phyloP scores from a whole-genome alignment of 2,888 invertebrate genomes.

The Syritta pipiens region DNA sequence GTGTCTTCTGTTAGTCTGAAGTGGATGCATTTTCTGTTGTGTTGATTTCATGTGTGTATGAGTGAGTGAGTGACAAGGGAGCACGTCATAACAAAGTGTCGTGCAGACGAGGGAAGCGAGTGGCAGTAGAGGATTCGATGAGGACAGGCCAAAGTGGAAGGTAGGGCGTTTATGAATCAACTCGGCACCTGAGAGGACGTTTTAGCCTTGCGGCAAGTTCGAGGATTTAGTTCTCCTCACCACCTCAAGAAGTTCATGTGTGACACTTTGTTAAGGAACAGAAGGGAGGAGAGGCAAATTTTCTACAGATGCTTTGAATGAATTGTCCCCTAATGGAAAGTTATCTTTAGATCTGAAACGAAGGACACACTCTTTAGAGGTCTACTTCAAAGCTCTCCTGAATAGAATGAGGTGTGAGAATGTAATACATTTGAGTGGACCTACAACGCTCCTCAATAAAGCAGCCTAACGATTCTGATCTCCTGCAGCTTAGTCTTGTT shows the following conservation, averaged over 20 bases:
- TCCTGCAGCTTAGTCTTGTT: too few species aligned
- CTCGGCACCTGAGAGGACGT: constrained; percentile 2
- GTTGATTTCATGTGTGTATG: constrained; percentile 1
- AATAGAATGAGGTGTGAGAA: too few species aligned
- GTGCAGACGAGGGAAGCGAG: not conserved
- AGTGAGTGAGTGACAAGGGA: not conserved
- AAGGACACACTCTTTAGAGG: too few species aligned
- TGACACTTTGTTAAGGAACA: not conserved
- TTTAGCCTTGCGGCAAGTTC: constrained; percentile 16
- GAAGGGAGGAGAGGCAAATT: too few species aligned
- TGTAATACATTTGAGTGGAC: too few species aligned
- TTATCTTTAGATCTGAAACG: too few species aligned
- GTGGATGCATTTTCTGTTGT: constrained; percentile 7
- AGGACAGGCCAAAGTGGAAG: not conserved
- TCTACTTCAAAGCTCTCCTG: too few species aligned
- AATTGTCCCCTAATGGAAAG: too few species aligned
- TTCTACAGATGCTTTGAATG: too few species aligned
- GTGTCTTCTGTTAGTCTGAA: constrained; percentile 38
- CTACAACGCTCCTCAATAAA: too few species aligned
- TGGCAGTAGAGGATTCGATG: not conserved
- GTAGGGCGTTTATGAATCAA: not conserved
- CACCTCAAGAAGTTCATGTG: constrained; percentile 1
- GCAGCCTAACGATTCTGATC: too few species aligned
- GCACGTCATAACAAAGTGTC: not conserved
- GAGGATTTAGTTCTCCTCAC: not conserved